Base-by-base conservation (phyloP, 2,797 vertebrate genomes). In the Anniella stebbinsi region DNA sequence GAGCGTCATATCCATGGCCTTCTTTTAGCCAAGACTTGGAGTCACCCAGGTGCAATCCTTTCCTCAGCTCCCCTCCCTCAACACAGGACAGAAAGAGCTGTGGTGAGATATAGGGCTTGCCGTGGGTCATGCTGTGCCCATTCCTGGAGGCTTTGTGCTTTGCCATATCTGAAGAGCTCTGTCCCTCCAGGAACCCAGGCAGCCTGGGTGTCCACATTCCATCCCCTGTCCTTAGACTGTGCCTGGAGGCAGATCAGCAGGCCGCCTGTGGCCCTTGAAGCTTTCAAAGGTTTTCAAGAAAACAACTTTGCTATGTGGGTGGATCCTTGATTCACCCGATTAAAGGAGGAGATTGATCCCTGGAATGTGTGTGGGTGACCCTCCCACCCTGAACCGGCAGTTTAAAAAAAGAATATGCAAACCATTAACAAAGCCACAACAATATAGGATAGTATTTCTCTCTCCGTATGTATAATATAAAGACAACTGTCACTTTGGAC, bases 211-310 rank as follows among this genome's bases (percentile, higher is more conserved):
- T 82, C 30, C 9, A 5, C 72, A 2, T 51, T 80, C 90, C 48
- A 57, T 23, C 33, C 66, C 18, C 13, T 76, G 6, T 2, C 36
- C 5, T 21, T 84, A 89, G 72, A 28, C n/a, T 60, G 48, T 73
- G 80, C 69, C 87, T 82, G 28, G 38, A 89, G 88, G 87, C 69
- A 88, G 3, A n/a, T 41, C 69, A 38, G 36, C 30, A 88, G 3
- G 36, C 54, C 54, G 45, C n/a, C 30, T 84, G 48, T 0, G 25
- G 33, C 33, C 28, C 41, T 73, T 80, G 87, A 89, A 63, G 78
- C 78, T 85, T 51, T 78, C 38, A 89, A 87, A 90, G 13, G 0
- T 88, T 95, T 94, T 77, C 77, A 63, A 69, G 80, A 87, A 54
- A 0, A 63, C 1, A 23, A 80, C 0, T 84, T 90, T 90, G 10